Conservation (phyloP, 2,888 invertebrate genomes). For the Neocrepidodera transversa region DNA sequence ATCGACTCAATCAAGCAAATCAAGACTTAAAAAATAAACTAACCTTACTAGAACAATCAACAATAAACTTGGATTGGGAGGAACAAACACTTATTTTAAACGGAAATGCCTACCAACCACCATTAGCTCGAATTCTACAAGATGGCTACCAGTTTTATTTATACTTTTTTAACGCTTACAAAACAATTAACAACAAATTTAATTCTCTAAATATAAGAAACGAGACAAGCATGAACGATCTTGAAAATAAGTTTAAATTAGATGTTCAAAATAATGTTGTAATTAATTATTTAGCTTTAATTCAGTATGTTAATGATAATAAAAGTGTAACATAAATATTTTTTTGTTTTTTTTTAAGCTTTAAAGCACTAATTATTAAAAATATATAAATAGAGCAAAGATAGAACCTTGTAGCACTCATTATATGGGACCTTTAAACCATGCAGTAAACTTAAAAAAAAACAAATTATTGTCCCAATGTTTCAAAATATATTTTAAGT, state of each 20-base stretch:
- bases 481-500: no score
- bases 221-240: constrained; percentile 45
- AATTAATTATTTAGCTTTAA: constrained; percentile 49
- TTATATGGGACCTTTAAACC: no score
- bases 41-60: constrained; percentile 47
- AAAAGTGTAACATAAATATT: constrained; percentile 40
- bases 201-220: constrained; percentile 47
- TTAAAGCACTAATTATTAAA: no score
- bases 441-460: no score
- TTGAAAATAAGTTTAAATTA: constrained; percentile 49
- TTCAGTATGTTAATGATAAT: constrained; percentile 54
- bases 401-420: no score
- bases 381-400: no score
- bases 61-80: constrained; percentile 53
- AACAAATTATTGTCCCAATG: no score
- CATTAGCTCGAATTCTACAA: constrained; percentile 51
- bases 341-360: no score
- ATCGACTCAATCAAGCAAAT: constrained; percentile 48
- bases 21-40: constrained; percentile 53
- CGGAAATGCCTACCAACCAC: constrained; percentile 55
- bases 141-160: constrained; percentile 49
- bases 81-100: constrained; percentile 45
- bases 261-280: constrained; percentile 46
- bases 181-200: constrained; percentile 47
- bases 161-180: constrained; percentile 47